Evolutionary conservation across 2,888 invertebrate species (phyloP).

Genomic region (Chloroclystis v-ata): DNA sequence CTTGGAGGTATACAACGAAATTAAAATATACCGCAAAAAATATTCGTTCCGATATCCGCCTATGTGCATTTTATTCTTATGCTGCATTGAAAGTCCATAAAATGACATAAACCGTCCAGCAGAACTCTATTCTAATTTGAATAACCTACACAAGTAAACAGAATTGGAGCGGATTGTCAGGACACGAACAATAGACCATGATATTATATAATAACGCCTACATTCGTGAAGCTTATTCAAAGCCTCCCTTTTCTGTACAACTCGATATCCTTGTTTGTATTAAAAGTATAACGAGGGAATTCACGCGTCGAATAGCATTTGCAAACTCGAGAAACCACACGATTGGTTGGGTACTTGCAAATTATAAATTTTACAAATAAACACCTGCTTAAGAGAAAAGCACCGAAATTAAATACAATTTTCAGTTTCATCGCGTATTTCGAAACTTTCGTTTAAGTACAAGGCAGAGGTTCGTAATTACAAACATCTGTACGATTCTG

Average conservation of each 20-base stretch:
- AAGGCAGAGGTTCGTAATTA: conserved; percentile 29
- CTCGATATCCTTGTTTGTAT: conserved; percentile 45
- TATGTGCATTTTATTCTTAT: background rate
- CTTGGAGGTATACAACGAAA: too few relatives aligned
- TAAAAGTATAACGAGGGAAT: conserved; percentile 44
- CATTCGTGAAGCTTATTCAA: conserved; percentile 36
- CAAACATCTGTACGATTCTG: conserved; percentile 29
- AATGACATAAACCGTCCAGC: conserved; percentile 19
- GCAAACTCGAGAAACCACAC: conserved; percentile 24
- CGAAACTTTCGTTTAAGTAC: conserved; percentile 22
- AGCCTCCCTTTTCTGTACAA: conserved; percentile 35
- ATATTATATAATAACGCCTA: conserved; percentile 51
- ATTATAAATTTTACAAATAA: conserved; percentile 7
- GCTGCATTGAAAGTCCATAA: background rate
- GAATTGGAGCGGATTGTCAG: conserved; percentile 42
- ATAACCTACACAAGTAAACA: conserved; percentile 25
- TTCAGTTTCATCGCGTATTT: conserved; percentile 19
- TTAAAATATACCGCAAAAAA: too few relatives aligned
- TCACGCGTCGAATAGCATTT: conserved; percentile 36
- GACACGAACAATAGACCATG: conserved; percentile 47
- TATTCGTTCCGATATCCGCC: too few relatives aligned
- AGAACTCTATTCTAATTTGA: conserved; percentile 26
- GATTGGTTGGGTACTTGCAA: conserved; percentile 22
- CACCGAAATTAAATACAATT: conserved; percentile 20
- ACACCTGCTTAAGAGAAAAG: conserved; percentile 12